Evolutionary conservation across 2,888 invertebrate species (phyloP).

Genomic region (Acanthosepion lycidas): DNA sequence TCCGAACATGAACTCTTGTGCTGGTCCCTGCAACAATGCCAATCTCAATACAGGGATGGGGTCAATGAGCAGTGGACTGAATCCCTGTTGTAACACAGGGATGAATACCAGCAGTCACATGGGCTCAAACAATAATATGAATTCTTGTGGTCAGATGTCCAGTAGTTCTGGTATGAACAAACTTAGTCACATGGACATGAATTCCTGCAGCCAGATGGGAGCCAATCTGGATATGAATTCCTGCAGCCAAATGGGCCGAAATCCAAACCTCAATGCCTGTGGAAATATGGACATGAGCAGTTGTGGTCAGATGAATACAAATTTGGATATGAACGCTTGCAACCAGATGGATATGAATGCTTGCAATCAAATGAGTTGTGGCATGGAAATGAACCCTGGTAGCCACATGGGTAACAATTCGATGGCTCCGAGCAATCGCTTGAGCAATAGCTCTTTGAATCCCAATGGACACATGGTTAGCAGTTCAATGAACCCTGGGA

Average conservation of each 20-base stretch:
- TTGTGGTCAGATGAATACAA: not conserved
- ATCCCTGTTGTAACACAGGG: not conserved
- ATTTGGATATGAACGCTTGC: not conserved
- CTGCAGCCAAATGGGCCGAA: not conserved
- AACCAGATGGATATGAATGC: slow-evolving; percentile 6
- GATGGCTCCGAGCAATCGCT: not conserved
- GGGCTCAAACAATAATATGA: not conserved
- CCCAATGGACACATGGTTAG: slow-evolving; percentile 10
- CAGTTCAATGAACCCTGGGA: not conserved
- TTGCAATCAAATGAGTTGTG: not conserved
- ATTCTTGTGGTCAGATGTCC: not conserved
- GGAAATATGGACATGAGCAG: not conserved
- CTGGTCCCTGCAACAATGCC: not conserved
- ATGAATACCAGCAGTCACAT: not conserved
- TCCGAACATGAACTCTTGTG: slow-evolving; percentile 15
- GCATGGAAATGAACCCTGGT: not conserved
- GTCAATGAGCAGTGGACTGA: not conserved
- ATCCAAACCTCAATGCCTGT: not conserved
- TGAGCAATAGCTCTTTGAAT: slow-evolving; percentile 3
- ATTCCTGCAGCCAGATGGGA: not conserved
- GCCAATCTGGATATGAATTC: not conserved
- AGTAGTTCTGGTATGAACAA: not conserved
- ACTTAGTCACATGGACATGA: slow-evolving; percentile 33
- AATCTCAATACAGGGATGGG: not conserved
- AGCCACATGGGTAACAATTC: not conserved